A percentile compares a stretch with the other conserved stretches of the same genome.
phyloP scores from a whole-genome alignment of 2,113 vertebrate species.

The Procavia capensis region DNA sequence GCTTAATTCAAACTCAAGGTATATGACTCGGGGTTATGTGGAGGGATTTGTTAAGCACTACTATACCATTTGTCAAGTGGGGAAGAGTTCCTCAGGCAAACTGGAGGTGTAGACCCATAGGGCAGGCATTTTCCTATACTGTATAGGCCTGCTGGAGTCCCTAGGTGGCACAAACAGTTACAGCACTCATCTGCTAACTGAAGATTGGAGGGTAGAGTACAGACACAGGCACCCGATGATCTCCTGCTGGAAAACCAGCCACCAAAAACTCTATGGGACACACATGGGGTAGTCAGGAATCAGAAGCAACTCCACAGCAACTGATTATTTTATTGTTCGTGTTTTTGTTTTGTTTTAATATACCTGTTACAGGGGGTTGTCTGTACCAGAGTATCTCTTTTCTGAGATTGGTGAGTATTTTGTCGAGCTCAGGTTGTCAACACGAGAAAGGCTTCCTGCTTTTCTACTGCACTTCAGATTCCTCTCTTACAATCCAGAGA shows the following conservation, averaged over 20 bases:
- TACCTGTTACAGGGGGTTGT: background rate
- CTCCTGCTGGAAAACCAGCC: background rate
- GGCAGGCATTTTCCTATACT: background rate
- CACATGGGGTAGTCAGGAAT: background rate
- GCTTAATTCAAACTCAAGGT: slow-evolving; percentile 57
- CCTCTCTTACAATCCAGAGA: slow-evolving; percentile 52
- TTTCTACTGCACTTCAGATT: background rate
- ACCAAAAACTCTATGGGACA: background rate
- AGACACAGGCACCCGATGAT: background rate
- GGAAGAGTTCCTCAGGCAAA: background rate
- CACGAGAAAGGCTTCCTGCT: background rate
- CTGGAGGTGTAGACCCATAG: background rate
- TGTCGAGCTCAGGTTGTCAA: background rate
- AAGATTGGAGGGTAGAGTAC: background rate
- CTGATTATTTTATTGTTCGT: background rate
- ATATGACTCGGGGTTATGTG: background rate
- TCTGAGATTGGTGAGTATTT: background rate
- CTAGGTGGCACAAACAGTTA: background rate
- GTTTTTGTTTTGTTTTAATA: background rate
- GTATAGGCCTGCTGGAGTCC: background rate
- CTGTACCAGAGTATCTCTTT: background rate
- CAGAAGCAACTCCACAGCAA: background rate
- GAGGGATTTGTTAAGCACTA: slow-evolving; percentile 61
- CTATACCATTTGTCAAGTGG: slow-evolving; percentile 31
- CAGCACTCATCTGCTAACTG: background rate